Evolutionary conservation across 2,888 invertebrate species (phyloP), one percentile per base, ranked within the genome.

Genomic region (Drosophila borborema): DNA sequence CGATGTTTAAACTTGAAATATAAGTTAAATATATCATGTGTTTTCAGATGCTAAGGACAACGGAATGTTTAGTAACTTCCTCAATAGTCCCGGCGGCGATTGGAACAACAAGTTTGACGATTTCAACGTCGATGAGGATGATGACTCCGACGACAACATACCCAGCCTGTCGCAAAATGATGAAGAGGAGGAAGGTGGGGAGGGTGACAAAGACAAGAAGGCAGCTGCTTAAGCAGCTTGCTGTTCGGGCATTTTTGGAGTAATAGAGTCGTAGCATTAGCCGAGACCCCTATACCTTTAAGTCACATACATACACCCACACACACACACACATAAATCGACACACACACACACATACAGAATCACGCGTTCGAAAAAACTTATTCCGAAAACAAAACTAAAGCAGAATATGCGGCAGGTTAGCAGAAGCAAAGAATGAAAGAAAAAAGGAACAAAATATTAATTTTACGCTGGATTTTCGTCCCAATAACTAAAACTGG

Each of bases 91-190:
- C 64, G 76, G 85, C 6, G 86, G 77, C 41, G 90, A 89, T 75
- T 80, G 88, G 82, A 82, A 86, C 45, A 89, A 91, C 59, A 91
- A 90, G 80, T 96, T 97, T 82, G 96, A 96, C 90, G 97, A 97
- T 91, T 93, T 97, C 86, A 88, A 89, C 67, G 96, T 96, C 81
- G 95, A 94, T 80, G 93, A 93, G 56, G 94, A 94, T 61, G 95
- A 95, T 56, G 97, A 97, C 91, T 96, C 96, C 2, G 97, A 97
- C 91, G 97, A 97, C 66, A 90, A 92, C 77, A 93, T 93, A 82
- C 93, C 93, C 70, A 91, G 92, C 75, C 85, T 93, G 78, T 91
- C 92, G 68, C 90, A 91, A 67, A 91, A 92, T 63, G 91, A 92
- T 60, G 92, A 92, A 3, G 91, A 90, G 0, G 87, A 84, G 6